Base-by-base conservation (phyloP, 2,797 vertebrate species). In the Triplophysa yarkandensis region DNA sequence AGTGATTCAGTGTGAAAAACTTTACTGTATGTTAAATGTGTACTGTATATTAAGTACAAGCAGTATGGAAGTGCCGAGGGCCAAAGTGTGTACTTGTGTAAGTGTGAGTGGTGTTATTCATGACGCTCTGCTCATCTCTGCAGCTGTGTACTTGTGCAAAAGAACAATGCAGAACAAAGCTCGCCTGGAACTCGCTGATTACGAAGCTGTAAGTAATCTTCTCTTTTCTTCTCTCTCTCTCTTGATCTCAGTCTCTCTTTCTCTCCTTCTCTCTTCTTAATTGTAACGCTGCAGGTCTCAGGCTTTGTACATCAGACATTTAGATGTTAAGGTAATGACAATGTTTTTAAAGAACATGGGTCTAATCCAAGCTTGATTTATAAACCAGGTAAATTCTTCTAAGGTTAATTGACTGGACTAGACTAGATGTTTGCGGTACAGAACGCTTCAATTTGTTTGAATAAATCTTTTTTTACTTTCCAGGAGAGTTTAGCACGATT, bases 161-260 rank as follows among this genome's bases (percentile, higher is more conserved):
- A 91, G 97, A 93, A 98, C 97, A 88, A 98, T 98, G 97, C 96
- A 98, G 94, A 98, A 98, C 87, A 98, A 98, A 93, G 96, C 96
- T 58, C 93, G 97, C 77, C 93, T 98, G 89, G 97, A 98, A 87
- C 93, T 98, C 66, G 96, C 96, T 72, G 96, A 98, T 88, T 96
- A 98, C 62, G 97, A 98, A 90, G 97, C 97, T 84, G 96, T 98
- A 91, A 95, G 96, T 92, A 36, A 52, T 64, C 8, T 48, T 19
- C n/a, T 43, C 34, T 23, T 67, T 28, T 17, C 16, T 73, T 46
- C 32, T 17, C 30, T 46, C 32, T 17, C 30, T 36, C 21, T 13
- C 43, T 58, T 32, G 30, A 27, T n/a, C n/a, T 25, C 21, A n/a
- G n/a, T n/a, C 9, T 13, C 10, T 43, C 7, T 23, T 21, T 19